Evolutionary conservation across 2,113 vertebrate genomes (phyloP).

Genomic region (Heterochromis multidens): DNA sequence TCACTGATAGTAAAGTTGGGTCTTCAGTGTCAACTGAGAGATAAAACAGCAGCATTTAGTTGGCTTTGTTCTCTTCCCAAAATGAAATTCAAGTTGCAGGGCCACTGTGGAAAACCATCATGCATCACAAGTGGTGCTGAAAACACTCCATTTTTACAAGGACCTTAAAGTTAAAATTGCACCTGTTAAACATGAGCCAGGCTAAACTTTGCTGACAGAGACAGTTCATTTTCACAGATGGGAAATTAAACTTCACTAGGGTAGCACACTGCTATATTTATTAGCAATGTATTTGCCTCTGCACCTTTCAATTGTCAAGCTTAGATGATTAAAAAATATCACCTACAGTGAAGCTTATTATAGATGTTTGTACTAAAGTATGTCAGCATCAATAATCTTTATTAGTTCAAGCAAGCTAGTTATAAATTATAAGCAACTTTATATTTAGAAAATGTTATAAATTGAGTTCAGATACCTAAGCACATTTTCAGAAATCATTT

Average conservation of each 20-base stretch:
- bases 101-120: background rate
- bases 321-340: background rate
- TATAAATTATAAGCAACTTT: background rate
- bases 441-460: background rate
- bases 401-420: background rate
- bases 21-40: background rate
- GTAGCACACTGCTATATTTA: background rate
- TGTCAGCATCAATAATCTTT: fast-evolving
- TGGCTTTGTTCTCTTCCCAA: background rate
- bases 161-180: background rate
- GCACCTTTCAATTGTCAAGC: background rate
- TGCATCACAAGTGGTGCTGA: background rate
- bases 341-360: background rate
- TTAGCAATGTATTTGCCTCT: background rate
- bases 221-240: background rate
- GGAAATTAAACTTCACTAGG: background rate
- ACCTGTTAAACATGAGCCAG: background rate
- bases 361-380: background rate
- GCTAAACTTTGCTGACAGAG: background rate
- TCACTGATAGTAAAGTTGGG: background rate
- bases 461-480: background rate
- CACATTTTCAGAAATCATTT: background rate
- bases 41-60: background rate
- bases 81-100: background rate
- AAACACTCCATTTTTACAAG: background rate